These are phyloP conservation scores for Drosophila sp. DNA, from an alignment of 1,140 invertebrate species.

Conservation along the genomic window DNA sequence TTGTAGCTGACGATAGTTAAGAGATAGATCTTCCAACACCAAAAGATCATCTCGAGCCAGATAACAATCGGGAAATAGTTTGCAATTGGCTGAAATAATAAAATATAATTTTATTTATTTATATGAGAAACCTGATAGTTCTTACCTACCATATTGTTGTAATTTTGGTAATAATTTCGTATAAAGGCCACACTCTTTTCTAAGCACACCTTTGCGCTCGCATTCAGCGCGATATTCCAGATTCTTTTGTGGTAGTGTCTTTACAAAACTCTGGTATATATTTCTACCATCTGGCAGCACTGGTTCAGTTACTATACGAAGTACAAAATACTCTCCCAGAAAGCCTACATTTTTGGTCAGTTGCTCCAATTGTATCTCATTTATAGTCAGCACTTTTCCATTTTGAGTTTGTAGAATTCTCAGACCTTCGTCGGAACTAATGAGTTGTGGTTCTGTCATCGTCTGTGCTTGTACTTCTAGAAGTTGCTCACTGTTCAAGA, in stretches of 20 bases:
- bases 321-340: conserved; percentile 13
- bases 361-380: neutral
- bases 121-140: neutral
- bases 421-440: conserved; percentile 12
- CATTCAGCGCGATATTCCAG: conserved; percentile 1
- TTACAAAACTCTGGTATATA: conserved; percentile 15
- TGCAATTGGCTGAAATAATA: neutral
- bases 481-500: neutral
- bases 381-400: neutral
- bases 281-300: neutral
- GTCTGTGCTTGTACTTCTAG: neutral
- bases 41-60: conserved; percentile 57
- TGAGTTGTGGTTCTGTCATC: neutral
- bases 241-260: conserved; percentile 21
- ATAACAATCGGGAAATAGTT: conserved; percentile 14
- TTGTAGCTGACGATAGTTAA: conserved; percentile 49
- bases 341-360: neutral
- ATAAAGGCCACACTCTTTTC: conserved; percentile 9
- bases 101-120: neutral
- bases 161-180: conserved; percentile 13
- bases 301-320: neutral
- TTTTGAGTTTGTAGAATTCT: conserved; percentile 6
- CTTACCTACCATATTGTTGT: conserved; percentile 16
- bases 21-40: conserved; percentile 77
- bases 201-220: conserved; percentile 4